A percentile compares a stretch with the other conserved stretches of the same genome.
Evolutionary conservation across 1,140 invertebrate genomes (phyloP).

Genomic region (Aleiodes sp.): DNA sequence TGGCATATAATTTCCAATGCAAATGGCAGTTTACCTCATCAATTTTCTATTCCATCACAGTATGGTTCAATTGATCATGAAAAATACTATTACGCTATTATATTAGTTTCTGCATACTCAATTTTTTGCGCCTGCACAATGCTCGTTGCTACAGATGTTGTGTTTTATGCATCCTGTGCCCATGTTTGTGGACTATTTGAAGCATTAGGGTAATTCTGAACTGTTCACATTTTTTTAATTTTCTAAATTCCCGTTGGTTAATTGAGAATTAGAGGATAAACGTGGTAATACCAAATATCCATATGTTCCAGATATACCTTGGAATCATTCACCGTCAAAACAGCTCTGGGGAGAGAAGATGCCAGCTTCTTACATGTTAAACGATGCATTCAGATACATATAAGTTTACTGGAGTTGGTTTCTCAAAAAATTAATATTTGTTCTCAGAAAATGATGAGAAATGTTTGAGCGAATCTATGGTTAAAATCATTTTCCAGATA

Average conservation of each 20-base stretch:
- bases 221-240: too few species aligned
- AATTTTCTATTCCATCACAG: background rate
- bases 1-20: background rate
- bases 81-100: background rate
- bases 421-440: background rate
- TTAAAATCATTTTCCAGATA: too few species aligned
- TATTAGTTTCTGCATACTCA: background rate
- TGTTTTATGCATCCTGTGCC: background rate
- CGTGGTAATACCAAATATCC: too few species aligned
- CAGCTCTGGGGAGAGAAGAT: background rate
- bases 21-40: background rate
- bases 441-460: background rate
- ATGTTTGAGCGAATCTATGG: too few species aligned
- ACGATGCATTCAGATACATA: background rate
- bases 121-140: background rate
- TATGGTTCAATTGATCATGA: background rate
- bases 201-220: background rate
- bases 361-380: background rate
- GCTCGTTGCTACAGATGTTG: background rate
- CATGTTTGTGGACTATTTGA: background rate
- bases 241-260: too few species aligned
- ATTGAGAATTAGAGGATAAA: too few species aligned
- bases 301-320: background rate
- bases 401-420: background rate
- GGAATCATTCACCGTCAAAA: background rate